Evolutionary conservation across 2,797 vertebrate species (phyloP), one percentile per base, ranked within the genome.

Genomic region (Sitta carolinensis): DNA sequence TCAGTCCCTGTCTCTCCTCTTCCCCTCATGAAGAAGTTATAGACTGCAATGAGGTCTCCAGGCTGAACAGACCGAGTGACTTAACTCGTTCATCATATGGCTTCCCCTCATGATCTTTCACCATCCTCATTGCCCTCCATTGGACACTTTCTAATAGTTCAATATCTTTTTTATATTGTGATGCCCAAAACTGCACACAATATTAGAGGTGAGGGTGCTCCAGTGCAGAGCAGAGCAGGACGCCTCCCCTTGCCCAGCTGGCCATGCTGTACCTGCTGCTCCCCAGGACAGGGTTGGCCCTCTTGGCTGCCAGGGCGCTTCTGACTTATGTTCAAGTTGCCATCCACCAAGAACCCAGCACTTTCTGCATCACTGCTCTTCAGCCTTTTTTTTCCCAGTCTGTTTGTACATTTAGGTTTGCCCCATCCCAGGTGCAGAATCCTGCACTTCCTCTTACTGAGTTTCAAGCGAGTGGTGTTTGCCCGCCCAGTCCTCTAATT

Each of bases 31-130:
- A 66, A 29, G 48, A 69, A 26, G 11, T 10, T 30, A 5, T 21
- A 25, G 51, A n/a, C 25, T 47, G 29, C 48, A 22, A 2, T 54
- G 34, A 47, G 11, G 25, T 40, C 20, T 54, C 34, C n/a, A 75
- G 18, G 32, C 27, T 77, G 48, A 61, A 34, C 20, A 69, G 26
- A 62, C 20, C 0, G 0, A 64, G 25, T 34, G 9, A 54, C 25
- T 34, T 45, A 9, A 47, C 19, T 25, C 47, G 20, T 25, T 54
- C 5, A 1, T 54, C 11, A 14, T 10, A 54, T 0, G 0, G 25
- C 16, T 34, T 86, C 20, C 9, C 25, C 25, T 54, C 20, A n/a
- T 0, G 0, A 52, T 21, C 6, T 30, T 85, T 62, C 55, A 40
- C 29, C 19, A 30, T 68, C n/a, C 10, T 68, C 1, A 0, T 62